Evolutionary conservation across 1,140 invertebrate genomes (phyloP).

Genomic region (Tetraneura akinire): DNA sequence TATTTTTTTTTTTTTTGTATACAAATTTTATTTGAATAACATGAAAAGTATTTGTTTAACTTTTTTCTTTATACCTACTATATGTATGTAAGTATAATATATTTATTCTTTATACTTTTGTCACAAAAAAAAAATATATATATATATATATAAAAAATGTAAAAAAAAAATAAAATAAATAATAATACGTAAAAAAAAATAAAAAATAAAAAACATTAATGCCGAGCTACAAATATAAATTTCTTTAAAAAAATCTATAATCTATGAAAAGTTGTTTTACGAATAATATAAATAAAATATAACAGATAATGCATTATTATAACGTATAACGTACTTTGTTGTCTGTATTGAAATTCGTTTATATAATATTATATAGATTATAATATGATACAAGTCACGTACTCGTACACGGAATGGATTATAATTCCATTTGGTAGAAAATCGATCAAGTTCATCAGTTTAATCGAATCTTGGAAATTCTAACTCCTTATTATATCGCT

Average conservation of each 20-base stretch:
- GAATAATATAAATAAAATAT: neutral
- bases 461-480: neutral
- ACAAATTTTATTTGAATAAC: no score
- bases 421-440: slow-evolving; percentile 24
- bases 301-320: neutral
- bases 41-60: no score
- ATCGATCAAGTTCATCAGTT: neutral
- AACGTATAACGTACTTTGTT: neutral
- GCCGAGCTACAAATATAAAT: no score
- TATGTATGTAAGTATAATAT: no score
- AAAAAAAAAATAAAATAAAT: no score
- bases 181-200: no score
- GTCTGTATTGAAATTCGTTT: neutral
- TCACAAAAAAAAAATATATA: no score
- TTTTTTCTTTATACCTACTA: no score
- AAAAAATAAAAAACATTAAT: no score
- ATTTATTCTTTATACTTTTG: no score
- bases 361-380: neutral
- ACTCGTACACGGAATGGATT: neutral
- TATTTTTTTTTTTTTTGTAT: no score
- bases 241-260: neutral
- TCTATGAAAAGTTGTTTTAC: neutral
- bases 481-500: neutral
- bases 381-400: neutral
- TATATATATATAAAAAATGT: no score